Base-by-base conservation (phyloP, 2,888 invertebrate species). In the Dryobota labecula region DNA sequence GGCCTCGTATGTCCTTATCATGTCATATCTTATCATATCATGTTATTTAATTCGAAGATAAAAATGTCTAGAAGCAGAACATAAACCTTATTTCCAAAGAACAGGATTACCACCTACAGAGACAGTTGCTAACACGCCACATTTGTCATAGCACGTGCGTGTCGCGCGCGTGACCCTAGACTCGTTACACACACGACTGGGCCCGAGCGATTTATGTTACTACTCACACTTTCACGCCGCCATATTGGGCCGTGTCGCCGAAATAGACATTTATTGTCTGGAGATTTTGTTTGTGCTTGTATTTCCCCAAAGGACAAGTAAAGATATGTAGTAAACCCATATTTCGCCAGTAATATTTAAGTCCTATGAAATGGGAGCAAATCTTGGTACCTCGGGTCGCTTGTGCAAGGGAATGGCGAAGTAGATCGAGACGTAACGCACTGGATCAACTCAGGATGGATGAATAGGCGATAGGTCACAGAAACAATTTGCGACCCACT, bases 121-220 rank as follows among this genome's bases (percentile, higher is more conserved):
- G 61, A 64, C 47, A 57, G 70, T 58, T 66, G 38, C n/a, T 45
- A 63, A 30, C 61, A 43, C 36, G 38, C 6, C 64, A 58, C 79
- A 84, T 83, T 83, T 74, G 82, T 83, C 76, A 69, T 33, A 51
- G 60, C 82, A 76, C 82, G 79, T 75, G 83, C 75, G 80, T 58
- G 79, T 79, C 76, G 76, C 38, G 64, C 30, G 70, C 78, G 79
- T 84, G 84, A 82, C 84, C 73, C 58, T 20, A 41, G 27, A 47
- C 43, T 60, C 64, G 76, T 71, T 47, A 53, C 72, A 79, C 73
- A 83, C 84, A 70, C 76, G 82, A 83, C 78, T 68, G 45, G 60
- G 62, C 58, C 60, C 56, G 54, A 33, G 45, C 68, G 79, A 84
- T 80, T 84, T 82, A 84, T 80, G 70, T 49, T 51, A 56, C 24